Evolutionary conservation across 2,797 vertebrate species (phyloP).

Genomic region (Meda fulgida): DNA sequence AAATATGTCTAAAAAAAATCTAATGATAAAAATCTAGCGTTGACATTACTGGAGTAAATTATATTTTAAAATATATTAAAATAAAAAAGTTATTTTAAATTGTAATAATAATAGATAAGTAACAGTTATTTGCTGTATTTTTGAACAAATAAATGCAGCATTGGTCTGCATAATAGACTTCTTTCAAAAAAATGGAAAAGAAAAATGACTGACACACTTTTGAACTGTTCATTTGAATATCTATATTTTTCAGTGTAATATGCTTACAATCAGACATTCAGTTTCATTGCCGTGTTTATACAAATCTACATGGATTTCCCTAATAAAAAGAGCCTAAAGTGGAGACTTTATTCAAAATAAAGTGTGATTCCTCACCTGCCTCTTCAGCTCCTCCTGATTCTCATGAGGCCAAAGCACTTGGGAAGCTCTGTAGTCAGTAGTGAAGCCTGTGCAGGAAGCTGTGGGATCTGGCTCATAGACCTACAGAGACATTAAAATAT

Average conservation of each 20-base stretch:
- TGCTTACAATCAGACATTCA: background rate
- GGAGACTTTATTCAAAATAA: background rate
- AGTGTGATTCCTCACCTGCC: conserved; percentile 77
- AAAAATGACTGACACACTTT: background rate
- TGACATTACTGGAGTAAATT: background rate
- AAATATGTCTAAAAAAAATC: too few relatives aligned
- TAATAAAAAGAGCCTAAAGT: background rate
- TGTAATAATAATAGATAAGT: background rate
- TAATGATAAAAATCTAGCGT: background rate
- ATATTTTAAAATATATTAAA: background rate
- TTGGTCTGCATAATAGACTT: background rate
- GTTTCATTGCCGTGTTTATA: too few relatives aligned
- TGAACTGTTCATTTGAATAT: background rate
- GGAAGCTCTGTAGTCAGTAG: conserved; percentile 51
- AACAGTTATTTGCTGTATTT: background rate
- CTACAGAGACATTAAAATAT: conserved; percentile 67
- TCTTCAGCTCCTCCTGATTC: conserved; percentile 82
- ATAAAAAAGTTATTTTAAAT: background rate
- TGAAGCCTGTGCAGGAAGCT: conserved; percentile 29
- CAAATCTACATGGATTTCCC: background rate
- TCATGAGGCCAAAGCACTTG: conserved; percentile 75
- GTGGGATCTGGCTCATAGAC: conserved; percentile 16
- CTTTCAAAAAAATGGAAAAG: background rate
- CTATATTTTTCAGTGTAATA: background rate
- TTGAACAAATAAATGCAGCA: background rate